Evolutionary conservation across 2,888 invertebrate species (phyloP).

Genomic region (Sabellastarte sp.): DNA sequence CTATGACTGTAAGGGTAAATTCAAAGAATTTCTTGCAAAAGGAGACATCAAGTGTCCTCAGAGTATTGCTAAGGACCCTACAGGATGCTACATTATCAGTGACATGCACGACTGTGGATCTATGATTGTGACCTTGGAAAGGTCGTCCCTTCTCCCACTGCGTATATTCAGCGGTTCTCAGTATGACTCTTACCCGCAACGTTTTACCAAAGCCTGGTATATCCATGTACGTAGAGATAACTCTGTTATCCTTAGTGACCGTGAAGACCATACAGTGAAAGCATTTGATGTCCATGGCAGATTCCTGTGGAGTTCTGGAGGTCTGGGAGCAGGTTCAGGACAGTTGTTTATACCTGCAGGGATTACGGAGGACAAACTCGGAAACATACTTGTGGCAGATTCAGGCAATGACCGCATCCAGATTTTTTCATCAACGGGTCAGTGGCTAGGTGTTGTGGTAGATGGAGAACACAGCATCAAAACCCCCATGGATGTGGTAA

Average conservation of each 20-base stretch:
- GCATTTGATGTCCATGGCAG: not conserved
- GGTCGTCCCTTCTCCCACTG: not conserved
- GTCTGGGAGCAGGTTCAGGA: not conserved
- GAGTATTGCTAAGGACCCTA: not conserved
- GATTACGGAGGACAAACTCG: not conserved
- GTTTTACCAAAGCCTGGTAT: not conserved
- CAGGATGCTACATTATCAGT: not conserved
- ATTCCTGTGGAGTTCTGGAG: not conserved
- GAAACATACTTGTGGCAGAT: constrained; percentile 1
- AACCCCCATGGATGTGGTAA: not conserved
- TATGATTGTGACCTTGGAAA: not conserved
- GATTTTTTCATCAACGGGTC: not conserved
- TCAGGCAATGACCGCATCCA: not conserved
- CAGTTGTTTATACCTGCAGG: not conserved
- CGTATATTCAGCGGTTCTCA: not conserved
- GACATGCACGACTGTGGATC: not conserved
- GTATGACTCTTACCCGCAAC: not conserved
- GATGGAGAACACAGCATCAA: not conserved
- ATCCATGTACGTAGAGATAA: not conserved
- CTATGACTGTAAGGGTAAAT: not conserved
- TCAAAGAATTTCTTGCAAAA: not conserved
- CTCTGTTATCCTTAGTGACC: not conserved
- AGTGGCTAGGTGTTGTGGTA: not conserved
- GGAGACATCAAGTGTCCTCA: not conserved
- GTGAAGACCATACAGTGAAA: constrained; percentile 1